Percentiles rank a stretch among this genome's conserved stretches.
These are phyloP conservation scores for Zoanthus solanderi DNA, from an alignment of 92 coral and sea anemone species.

Conservation along the genomic window DNA sequence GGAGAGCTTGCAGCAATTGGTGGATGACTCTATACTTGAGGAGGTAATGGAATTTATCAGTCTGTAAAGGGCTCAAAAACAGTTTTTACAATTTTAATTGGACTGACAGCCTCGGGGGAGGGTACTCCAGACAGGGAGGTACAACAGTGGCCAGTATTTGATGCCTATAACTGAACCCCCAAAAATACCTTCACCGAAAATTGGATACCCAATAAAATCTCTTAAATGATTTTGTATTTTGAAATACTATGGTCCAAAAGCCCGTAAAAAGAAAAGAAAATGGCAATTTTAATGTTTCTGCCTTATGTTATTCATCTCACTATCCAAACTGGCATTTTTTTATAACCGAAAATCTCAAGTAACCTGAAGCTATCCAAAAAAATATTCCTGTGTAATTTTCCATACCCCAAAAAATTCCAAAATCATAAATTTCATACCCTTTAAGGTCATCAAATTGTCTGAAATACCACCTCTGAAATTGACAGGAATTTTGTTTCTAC, in stretches of 20 bases:
- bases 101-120: conserved; percentile 1
- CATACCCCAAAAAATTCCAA: neutral
- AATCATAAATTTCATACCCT: neutral
- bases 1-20: conserved; percentile 42
- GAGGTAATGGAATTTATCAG: conserved; percentile 35
- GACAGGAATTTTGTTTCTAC: no score
- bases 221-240: neutral
- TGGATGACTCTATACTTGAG: conserved; percentile 36
- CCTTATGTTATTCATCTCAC: neutral
- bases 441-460: neutral
- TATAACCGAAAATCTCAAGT: neutral
- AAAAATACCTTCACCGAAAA: neutral
- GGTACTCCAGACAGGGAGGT: conserved; percentile 5
- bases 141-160: conserved; percentile 5
- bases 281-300: neutral
- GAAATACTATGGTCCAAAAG: neutral
- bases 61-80: conserved; percentile 2
- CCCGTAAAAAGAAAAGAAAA: neutral
- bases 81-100: conserved; percentile 1
- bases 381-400: neutral
- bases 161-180: neutral
- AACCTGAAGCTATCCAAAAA: neutral
- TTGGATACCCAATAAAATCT: neutral
- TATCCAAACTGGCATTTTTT: neutral
- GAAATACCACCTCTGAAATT: neutral